These are phyloP conservation scores for Malurus alboscapulatus DNA, from an alignment of 2,113 vertebrate genomes.

Conservation along the genomic window DNA sequence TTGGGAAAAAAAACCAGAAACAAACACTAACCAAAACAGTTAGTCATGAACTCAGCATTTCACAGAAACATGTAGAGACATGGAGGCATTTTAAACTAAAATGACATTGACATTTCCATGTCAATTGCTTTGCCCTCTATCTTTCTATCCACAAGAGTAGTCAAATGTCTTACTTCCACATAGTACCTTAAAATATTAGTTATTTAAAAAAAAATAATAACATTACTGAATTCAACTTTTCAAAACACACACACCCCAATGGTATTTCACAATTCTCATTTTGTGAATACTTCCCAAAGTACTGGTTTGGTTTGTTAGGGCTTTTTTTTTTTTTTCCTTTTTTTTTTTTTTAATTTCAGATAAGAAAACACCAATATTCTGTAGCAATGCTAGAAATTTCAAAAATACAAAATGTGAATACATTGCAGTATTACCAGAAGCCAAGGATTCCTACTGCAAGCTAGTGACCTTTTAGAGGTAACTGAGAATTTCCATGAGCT, in stretches of 20 bases:
- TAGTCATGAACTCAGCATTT: background rate
- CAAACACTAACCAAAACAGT: background rate
- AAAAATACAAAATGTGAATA: background rate
- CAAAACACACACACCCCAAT: rapidly evolving
- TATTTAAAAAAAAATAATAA: background rate
- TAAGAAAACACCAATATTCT: background rate
- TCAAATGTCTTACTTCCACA: background rate
- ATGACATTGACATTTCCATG: background rate
- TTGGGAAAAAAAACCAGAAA: rapidly evolving
- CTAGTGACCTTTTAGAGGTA: background rate
- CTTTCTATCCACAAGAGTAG: background rate
- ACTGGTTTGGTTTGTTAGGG: background rate
- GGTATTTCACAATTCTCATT: background rate
- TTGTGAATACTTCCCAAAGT: background rate
- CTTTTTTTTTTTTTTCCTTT: background rate
- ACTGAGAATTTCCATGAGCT: background rate
- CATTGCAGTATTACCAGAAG: background rate
- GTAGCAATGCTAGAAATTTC: background rate
- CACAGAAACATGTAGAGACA: background rate
- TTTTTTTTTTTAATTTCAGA: background rate
- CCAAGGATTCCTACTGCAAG: background rate
- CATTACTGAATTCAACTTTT: background rate
- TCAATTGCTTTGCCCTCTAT: background rate
- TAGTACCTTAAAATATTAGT: background rate
- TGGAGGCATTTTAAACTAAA: background rate